Conservation (phyloP, 2,113 vertebrate genomes). For the Heptranchias perlo region DNA sequence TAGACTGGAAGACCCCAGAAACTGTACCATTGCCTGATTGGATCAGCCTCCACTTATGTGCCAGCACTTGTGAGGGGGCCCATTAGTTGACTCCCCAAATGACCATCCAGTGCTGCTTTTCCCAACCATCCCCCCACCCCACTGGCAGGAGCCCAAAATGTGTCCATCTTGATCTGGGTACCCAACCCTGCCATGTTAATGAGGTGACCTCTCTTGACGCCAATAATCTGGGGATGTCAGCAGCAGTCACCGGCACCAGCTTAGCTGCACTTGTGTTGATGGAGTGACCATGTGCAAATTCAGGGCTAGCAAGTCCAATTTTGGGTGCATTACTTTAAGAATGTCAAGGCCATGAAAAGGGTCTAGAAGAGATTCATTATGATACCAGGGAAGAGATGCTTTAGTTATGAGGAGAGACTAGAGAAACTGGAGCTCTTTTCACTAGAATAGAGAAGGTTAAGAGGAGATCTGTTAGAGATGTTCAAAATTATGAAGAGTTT, state of each 20-base stretch:
- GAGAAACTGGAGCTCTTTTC: too few relatives aligned
- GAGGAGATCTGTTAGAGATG: too few relatives aligned
- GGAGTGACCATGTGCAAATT: neutral
- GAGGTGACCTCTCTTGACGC: neutral
- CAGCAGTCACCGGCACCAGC: neutral
- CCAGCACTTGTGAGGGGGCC: neutral
- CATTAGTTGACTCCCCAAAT: neutral
- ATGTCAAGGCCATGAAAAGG: too few relatives aligned
- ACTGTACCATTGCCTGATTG: neutral
- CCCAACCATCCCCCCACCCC: neutral
- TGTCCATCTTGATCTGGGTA: neutral
- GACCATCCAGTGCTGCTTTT: neutral
- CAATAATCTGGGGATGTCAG: neutral
- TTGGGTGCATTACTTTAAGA: neutral
- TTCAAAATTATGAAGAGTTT: too few relatives aligned
- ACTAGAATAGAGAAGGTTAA: too few relatives aligned
- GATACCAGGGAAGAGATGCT: too few relatives aligned
- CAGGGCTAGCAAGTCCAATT: neutral
- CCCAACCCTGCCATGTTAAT: neutral
- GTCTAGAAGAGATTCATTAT: too few relatives aligned
- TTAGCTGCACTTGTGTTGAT: neutral
- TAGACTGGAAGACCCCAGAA: neutral
- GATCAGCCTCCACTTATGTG: neutral
- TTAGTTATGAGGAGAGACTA: too few relatives aligned
- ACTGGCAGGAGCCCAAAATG: neutral